Evolutionary conservation across 2,113 vertebrate species (phyloP).

Genomic region (Megaleporinus macrocephalus): DNA sequence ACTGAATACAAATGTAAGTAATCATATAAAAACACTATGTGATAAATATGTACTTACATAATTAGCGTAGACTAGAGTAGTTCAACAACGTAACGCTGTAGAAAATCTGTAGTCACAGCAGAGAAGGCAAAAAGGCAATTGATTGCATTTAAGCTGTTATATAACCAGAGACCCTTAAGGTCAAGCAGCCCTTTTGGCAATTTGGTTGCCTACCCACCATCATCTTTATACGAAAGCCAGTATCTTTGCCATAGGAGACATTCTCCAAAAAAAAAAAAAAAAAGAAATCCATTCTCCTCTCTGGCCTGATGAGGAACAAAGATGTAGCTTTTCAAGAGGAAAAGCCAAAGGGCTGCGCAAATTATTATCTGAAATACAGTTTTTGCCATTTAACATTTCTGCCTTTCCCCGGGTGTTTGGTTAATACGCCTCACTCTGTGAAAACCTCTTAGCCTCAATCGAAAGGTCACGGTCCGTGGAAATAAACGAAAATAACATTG

Average conservation of each 20-base stretch:
- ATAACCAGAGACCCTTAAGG: background rate
- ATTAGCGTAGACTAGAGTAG: background rate
- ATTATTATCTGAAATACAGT: background rate
- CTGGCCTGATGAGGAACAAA: background rate
- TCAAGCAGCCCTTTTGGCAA: background rate
- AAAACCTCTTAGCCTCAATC: background rate
- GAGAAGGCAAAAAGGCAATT: background rate
- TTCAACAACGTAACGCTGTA: background rate
- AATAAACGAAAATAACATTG: slow-evolving; percentile 9
- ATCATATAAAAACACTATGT: background rate
- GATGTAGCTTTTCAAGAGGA: background rate
- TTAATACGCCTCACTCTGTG: background rate
- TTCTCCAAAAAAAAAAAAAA: background rate
- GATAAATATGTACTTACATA: background rate
- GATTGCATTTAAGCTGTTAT: background rate
- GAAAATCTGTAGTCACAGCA: background rate
- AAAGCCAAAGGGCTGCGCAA: background rate
- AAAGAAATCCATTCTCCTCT: too few relatives aligned
- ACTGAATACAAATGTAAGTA: too few relatives aligned
- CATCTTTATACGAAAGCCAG: background rate
- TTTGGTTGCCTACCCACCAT: background rate
- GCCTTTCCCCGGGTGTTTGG: background rate
- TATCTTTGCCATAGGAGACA: background rate
- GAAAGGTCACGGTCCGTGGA: background rate
- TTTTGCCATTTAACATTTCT: background rate